Percentiles rank a stretch among this genome's conserved stretches.
These are phyloP conservation scores for Cosmia trapezina DNA, from an alignment of 2,888 invertebrate genomes.

Conservation along the genomic window DNA sequence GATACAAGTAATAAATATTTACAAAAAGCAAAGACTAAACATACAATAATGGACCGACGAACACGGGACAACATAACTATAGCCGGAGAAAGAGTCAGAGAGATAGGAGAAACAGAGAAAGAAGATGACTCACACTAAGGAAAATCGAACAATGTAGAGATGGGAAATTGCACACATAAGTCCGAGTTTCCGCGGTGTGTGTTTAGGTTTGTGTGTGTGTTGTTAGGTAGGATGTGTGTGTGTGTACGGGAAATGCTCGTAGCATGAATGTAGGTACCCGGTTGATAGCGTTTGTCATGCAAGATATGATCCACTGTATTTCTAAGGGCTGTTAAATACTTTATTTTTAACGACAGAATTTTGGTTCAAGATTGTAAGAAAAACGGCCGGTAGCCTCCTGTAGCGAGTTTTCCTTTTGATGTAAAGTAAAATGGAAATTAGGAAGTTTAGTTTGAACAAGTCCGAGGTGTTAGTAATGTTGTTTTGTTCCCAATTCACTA, in stretches of 20 bases:
- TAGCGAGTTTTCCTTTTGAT: constrained; percentile 31
- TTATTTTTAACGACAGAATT: constrained; percentile 63
- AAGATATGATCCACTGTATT: constrained; percentile 78
- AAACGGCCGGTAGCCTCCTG: constrained; percentile 31
- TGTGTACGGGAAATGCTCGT: constrained; percentile 70
- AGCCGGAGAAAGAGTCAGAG: constrained; percentile 62
- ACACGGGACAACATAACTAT: constrained; percentile 75
- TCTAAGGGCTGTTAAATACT: constrained; percentile 67
- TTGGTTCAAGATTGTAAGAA: constrained; percentile 47
- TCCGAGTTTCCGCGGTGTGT: constrained; percentile 31
- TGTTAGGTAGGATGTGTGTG: constrained; percentile 56
- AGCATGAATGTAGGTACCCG: constrained; percentile 63
- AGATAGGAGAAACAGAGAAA: constrained; percentile 68
- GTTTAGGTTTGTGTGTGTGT: constrained; percentile 41
- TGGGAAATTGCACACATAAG: constrained; percentile 67
- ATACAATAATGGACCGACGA: constrained; percentile 83
- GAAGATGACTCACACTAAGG: constrained; percentile 61
- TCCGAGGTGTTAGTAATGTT: constrained; percentile 61
- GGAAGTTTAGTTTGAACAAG: constrained; percentile 56
- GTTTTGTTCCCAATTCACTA: constrained; percentile 25
- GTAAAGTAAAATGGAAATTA: constrained; percentile 69
- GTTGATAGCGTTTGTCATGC: constrained; percentile 65
- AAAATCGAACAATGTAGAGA: constrained; percentile 51
- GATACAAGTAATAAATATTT: constrained; percentile 71
- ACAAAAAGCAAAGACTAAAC: constrained; percentile 78